Evolutionary conservation across 92 coral and sea anemone genomes (phyloP), one percentile per base, ranked within the genome.

Genomic region (Epizoanthus stellaris): DNA sequence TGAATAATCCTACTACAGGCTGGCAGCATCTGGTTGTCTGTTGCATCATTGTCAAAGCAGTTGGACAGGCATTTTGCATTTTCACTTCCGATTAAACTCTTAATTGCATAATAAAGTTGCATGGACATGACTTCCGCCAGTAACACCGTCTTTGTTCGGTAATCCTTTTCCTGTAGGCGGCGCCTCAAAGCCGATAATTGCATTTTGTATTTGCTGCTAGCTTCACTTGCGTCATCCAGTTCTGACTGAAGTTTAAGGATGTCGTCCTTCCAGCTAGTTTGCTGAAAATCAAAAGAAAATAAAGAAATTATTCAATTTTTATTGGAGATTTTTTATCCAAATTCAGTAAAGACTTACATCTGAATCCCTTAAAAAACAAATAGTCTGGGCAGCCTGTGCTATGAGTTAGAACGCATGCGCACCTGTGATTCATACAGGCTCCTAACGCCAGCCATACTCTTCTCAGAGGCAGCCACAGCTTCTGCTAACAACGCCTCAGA

Each of bases 81-180:
- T 17, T 82, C 70, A 15, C 87, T 83, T 15, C 85, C 83, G 5
- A 95, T 86, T 47, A 87, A 19, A 60, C 80, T 86, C 73, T 82
- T 89, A 16, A 96, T 34, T 12, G 96, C 88, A 81, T 95, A 92
- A 83, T 89, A 96, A 3, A 96, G 85, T 52, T 96, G 98, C 98
- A 93, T 94, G 0, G 98, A 94, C 59, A 95, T 77, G 19, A 96
- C 75, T 36, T 96, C 98, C 36, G 93, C 87, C 16, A 96, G 88
- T 12, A 96, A 70, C 9, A 91, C 85, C 74, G 89, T 81, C 66
- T 90, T 91, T 30, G 96, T 86, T 61, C 94, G 90, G 49, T 86
- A 83, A 36, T 81, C 85, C 40, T 82, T 91, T 61, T 88, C 92
- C 14, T 91, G 75, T 5, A 90, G 82, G 45, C 84, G 85, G 70